Conservation (phyloP, 2,888 invertebrate species). For the Mythimna albipuncta region DNA sequence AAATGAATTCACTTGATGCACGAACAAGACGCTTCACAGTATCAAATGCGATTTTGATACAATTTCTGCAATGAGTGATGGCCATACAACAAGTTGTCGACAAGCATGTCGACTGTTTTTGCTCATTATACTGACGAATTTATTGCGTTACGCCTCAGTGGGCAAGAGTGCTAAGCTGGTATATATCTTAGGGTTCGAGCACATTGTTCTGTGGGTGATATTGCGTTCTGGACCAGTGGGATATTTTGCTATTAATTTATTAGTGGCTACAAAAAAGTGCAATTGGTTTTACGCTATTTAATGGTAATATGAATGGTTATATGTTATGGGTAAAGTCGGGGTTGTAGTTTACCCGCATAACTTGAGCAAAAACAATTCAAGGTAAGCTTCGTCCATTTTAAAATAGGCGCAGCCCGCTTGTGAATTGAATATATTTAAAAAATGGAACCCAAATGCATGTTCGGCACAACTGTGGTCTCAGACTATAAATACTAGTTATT, state of each 20-base stretch:
- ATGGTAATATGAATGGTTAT: constrained; percentile 17
- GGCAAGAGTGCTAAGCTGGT: constrained; percentile 35
- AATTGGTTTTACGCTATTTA: constrained; percentile 27
- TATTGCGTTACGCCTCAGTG: constrained; percentile 51
- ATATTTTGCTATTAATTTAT: constrained; percentile 30
- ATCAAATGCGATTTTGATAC: constrained; percentile 25
- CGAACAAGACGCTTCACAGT: constrained; percentile 25
- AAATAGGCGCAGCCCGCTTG: neutral
- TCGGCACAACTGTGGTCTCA: too few relatives aligned
- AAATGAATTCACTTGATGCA: constrained; percentile 4
- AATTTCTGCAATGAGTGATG: constrained; percentile 44
- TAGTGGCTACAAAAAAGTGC: constrained; percentile 23
- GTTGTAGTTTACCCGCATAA: neutral
- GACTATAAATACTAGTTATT: neutral
- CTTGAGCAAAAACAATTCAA: constrained; percentile 3
- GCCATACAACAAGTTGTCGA: constrained; percentile 44
- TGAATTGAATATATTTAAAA: neutral
- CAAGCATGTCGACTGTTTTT: constrained; percentile 52
- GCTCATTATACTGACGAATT: constrained; percentile 52
- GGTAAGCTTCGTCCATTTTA: constrained; percentile 5
- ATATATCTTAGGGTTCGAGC: constrained; percentile 34
- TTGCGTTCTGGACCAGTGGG: constrained; percentile 41
- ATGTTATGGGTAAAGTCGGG: neutral
- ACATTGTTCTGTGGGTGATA: constrained; percentile 42
- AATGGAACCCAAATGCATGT: neutral